A percentile compares a stretch with the other conserved stretches of the same genome.
Evolutionary conservation across 2,113 vertebrate genomes (phyloP).

Genomic region (Dicentrarchus labrax): DNA sequence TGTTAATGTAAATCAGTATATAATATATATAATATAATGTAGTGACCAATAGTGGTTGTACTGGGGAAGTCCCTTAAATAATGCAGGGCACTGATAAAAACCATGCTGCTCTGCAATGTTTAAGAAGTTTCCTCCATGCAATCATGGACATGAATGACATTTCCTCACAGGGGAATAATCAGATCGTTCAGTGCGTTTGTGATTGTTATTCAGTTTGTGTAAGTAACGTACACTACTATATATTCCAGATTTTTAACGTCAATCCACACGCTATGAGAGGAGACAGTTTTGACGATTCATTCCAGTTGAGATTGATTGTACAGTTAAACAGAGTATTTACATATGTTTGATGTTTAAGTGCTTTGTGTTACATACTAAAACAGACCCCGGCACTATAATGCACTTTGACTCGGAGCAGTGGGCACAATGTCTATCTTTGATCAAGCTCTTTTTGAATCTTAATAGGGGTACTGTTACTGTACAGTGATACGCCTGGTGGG

Average conservation of each 20-base stretch:
- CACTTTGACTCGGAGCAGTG: conserved; percentile 50
- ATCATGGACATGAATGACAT: conserved; percentile 63
- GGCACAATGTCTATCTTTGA: conserved; percentile 68
- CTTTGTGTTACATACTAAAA: conserved; percentile 46
- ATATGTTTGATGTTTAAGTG: conserved; percentile 65
- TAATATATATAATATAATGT: no score
- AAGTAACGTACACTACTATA: conserved; percentile 18
- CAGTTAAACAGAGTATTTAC: conserved; percentile 60
- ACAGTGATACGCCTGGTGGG: conserved; percentile 68
- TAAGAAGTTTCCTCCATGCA: conserved; percentile 54
- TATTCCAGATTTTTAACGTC: conserved; percentile 63
- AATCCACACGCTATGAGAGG: conserved; percentile 41
- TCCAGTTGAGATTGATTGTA: conserved; percentile 51
- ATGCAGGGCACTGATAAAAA: conserved; percentile 36
- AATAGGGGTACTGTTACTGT: conserved; percentile 64
- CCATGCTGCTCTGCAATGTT: conserved; percentile 25
- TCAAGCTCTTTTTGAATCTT: conserved; percentile 58
- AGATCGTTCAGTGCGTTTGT: conserved; percentile 48
- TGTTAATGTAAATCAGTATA: neutral
- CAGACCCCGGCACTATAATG: conserved; percentile 34
- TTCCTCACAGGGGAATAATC: conserved; percentile 78
- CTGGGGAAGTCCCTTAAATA: conserved; percentile 11
- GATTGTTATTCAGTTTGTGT: conserved; percentile 62
- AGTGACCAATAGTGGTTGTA: neutral
- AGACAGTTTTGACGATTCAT: conserved; percentile 62